Evolutionary conservation across 1,140 invertebrate species (phyloP).

Genomic region (Panulirus ornatus): DNA sequence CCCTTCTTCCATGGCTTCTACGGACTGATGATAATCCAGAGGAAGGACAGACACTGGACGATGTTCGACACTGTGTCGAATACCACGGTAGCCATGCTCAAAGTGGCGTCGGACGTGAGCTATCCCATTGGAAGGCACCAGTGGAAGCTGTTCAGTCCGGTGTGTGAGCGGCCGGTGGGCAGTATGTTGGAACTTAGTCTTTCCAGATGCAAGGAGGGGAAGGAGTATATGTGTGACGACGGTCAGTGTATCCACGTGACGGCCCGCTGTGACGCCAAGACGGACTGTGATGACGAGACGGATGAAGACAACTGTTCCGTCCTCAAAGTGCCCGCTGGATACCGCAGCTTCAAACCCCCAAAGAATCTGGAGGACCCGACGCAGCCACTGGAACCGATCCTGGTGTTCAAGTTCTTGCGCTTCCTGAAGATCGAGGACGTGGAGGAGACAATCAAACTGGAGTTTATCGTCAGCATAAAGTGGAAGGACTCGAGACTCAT

Average conservation of each 20-base stretch:
- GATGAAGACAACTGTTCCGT: constrained; percentile 61
- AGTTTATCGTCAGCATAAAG: constrained; percentile 22
- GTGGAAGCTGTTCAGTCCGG: constrained; percentile 12
- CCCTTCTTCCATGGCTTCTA: constrained; percentile 61
- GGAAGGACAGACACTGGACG: constrained; percentile 12
- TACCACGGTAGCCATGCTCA: not conserved
- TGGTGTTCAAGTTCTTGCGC: constrained; percentile 25
- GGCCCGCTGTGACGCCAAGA: constrained; percentile 57
- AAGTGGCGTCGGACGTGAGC: constrained; percentile 7
- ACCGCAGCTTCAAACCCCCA: constrained; percentile 57
- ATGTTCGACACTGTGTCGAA: constrained; percentile 33
- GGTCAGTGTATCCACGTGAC: constrained; percentile 48
- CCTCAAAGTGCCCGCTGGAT: constrained; percentile 39
- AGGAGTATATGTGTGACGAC: constrained; percentile 59
- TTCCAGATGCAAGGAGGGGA: constrained; percentile 10
- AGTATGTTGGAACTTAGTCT: constrained; percentile 12
- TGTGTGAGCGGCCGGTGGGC: constrained; percentile 29
- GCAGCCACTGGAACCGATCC: constrained; percentile 15
- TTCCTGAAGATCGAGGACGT: constrained; percentile 60
- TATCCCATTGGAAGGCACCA: constrained; percentile 48
- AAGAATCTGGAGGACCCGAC: constrained; percentile 15
- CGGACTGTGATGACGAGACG: constrained; percentile 46
- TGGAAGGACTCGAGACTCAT: constrained; percentile 40
- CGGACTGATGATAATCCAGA: constrained; percentile 30
- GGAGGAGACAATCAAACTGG: constrained; percentile 36